phyloP scores from a whole-genome alignment of 2,888 invertebrate genomes.

The Rapana venosa region DNA sequence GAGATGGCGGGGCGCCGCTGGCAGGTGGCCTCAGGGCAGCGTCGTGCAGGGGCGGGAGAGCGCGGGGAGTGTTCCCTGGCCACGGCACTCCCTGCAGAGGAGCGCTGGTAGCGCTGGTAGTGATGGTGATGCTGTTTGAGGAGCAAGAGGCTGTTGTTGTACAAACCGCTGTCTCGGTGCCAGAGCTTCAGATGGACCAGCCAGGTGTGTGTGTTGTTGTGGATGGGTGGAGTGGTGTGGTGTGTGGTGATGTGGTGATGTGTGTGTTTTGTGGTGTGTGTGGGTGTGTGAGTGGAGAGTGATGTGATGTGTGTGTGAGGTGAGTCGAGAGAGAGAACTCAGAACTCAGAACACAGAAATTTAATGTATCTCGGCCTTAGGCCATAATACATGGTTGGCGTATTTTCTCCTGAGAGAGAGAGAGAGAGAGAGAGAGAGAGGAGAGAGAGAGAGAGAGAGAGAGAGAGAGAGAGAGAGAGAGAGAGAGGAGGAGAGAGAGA shows the following conservation, averaged over 20 bases:
- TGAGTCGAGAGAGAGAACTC: too few species aligned
- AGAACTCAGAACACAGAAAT: too few species aligned
- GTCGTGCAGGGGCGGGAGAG: not conserved
- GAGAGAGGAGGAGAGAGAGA: not conserved
- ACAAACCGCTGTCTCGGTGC: not conserved
- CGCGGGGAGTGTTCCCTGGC: not conserved
- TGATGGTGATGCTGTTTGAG: not conserved
- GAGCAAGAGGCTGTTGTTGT: not conserved
- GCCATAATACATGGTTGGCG: too few species aligned
- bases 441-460: not conserved
- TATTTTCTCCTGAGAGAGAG: too few species aligned
- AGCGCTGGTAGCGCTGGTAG: not conserved
- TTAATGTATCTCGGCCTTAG: too few species aligned
- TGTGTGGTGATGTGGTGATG: too few species aligned
- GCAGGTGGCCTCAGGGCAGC: not conserved
- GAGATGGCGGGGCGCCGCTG: not conserved
- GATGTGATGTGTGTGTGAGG: too few species aligned
- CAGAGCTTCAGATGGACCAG: constrained; percentile 34
- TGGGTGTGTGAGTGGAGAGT: too few species aligned
- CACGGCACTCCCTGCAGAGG: not conserved
- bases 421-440: not conserved
- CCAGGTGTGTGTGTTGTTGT: too few species aligned
- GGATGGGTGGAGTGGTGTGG: too few species aligned
- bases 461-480: not conserved
- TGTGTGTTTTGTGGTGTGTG: too few species aligned